phyloP scores from a whole-genome alignment of 2,113 vertebrate species.

The Murina feae region DNA sequence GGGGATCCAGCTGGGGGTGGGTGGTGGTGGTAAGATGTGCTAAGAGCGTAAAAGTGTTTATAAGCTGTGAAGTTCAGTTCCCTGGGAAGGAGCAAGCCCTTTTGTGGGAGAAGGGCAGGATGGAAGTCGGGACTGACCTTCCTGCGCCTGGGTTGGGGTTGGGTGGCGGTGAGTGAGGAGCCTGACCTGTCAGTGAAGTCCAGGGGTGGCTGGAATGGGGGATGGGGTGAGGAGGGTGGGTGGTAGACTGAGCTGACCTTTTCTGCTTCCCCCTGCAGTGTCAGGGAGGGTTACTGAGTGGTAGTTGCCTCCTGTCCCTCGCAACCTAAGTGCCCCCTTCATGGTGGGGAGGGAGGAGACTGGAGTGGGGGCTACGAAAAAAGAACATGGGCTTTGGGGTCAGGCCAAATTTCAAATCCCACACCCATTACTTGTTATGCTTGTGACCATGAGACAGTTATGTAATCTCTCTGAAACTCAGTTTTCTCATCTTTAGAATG shows the following conservation, averaged over 20 bases:
- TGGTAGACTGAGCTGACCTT: neutral
- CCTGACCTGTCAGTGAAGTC: neutral
- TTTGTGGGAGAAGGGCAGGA: neutral
- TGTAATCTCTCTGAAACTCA: neutral
- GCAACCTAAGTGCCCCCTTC: neutral
- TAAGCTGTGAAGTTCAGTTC: neutral
- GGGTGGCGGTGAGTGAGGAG: neutral
- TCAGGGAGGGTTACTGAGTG: neutral
- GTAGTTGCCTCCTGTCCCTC: neutral
- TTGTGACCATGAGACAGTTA: neutral
- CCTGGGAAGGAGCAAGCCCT: neutral
- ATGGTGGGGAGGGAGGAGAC: neutral
- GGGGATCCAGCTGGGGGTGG: neutral
- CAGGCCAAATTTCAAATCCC: neutral
- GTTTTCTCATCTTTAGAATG: constrained; percentile 34
- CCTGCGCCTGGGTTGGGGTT: neutral
- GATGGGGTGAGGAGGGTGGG: no score
- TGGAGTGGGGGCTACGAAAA: neutral
- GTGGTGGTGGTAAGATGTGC: neutral
- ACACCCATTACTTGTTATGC: neutral
- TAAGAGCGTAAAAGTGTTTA: neutral
- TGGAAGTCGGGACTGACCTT: neutral
- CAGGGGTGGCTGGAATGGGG: no score
- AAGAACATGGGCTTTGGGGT: neutral
- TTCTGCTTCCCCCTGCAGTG: neutral